phyloP scores from a whole-genome alignment of 2,113 vertebrate species.

The Lampris megalopsis region DNA sequence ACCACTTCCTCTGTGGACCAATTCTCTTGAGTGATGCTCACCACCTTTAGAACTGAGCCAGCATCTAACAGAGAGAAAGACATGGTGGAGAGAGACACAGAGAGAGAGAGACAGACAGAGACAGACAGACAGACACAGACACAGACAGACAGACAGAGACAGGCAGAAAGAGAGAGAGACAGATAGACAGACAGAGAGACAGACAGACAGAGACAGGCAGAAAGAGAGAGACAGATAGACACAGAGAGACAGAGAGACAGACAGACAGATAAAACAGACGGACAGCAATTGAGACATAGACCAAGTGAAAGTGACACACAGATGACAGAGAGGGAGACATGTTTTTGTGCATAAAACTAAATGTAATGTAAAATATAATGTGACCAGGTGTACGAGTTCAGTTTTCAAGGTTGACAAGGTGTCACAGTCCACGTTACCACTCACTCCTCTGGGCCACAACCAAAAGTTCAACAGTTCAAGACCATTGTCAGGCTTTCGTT shows the following conservation, averaged over 20 bases:
- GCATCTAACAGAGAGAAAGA: constrained; percentile 80
- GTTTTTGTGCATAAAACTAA: neutral
- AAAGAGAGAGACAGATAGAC: neutral
- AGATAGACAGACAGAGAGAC: constrained; percentile 17
- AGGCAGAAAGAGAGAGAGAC: neutral
- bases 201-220: too few species aligned
- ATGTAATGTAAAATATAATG: neutral
- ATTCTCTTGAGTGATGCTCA: constrained; percentile 94
- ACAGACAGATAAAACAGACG: constrained; percentile 4
- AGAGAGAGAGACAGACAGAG: neutral
- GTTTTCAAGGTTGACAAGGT: neutral
- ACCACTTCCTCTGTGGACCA: constrained; percentile 93
- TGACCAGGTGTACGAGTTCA: neutral
- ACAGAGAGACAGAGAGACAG: neutral
- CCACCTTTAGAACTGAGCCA: constrained; percentile 92
- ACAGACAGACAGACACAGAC: neutral
- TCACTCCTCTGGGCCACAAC: neutral
- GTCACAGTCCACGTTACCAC: neutral
- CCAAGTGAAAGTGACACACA: neutral
- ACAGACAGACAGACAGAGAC: neutral
- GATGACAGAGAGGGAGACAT: neutral
- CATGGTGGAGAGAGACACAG: neutral
- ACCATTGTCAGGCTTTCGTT: neutral
- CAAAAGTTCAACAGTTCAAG: neutral
- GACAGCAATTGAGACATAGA: neutral